Percentiles rank a stretch among this genome's conserved stretches.
Evolutionary conservation across 2,888 invertebrate species (phyloP).

Genomic region (Osedax frankpressi): DNA sequence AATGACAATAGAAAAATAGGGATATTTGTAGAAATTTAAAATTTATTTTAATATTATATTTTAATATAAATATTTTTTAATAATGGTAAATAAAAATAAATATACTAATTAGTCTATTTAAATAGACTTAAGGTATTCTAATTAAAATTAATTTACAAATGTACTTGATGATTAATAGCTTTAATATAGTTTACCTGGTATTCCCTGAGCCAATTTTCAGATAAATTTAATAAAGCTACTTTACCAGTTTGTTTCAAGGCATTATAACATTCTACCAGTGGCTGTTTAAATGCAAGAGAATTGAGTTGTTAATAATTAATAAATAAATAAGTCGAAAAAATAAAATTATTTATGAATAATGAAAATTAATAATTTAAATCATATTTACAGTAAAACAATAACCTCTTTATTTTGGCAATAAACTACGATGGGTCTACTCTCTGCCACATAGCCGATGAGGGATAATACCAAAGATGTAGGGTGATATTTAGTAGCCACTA

Average conservation of each 20-base stretch:
- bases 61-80: background rate
- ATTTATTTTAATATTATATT: too few relatives aligned
- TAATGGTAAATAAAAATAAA: too few relatives aligned
- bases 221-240: slow-evolving; percentile 60
- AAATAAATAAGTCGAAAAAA: too few relatives aligned
- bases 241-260: slow-evolving; percentile 60
- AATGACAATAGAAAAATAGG: background rate
- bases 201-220: slow-evolving; percentile 72
- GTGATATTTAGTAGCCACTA: slow-evolving; percentile 69
- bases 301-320: too few relatives aligned
- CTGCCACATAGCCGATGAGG: slow-evolving; percentile 63
- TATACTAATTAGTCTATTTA: too few relatives aligned
- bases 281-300: slow-evolving; percentile 44
- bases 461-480: slow-evolving; percentile 65
- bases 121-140: too few relatives aligned
- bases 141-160: too few relatives aligned
- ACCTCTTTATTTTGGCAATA: slow-evolving; percentile 65
- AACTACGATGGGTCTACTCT: slow-evolving; percentile 71
- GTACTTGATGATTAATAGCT: too few relatives aligned
- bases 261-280: slow-evolving; percentile 68
- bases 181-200: too few relatives aligned
- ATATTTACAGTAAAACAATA: background rate
- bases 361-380: too few relatives aligned
- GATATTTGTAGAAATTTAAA: too few relatives aligned
- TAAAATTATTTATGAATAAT: too few relatives aligned